Evolutionary conservation across 2,888 invertebrate species (phyloP), one percentile per base, ranked within the genome.

Genomic region (Dicyrtomina minuta): DNA sequence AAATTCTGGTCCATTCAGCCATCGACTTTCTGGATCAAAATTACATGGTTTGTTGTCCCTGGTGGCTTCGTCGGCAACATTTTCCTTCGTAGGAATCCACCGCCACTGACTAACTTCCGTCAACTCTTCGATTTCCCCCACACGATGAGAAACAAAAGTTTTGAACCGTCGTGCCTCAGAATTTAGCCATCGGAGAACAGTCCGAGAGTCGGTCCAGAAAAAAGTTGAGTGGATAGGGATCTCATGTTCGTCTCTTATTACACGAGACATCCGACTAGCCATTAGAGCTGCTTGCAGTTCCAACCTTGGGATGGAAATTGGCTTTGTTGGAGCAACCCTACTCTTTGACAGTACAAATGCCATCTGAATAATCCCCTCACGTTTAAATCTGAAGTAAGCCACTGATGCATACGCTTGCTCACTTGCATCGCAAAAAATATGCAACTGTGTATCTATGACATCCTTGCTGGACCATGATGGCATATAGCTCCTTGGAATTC

Each of bases 1-100:
- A 68, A 78, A 78, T 0, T 55, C 66, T 15, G 74, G 75, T 15
- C 77, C 77, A 12, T 1, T n/a, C 5, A 76, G 43, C 77, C 75
- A 78, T 22, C 75, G 53, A 22, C 61, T 56, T n/a, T 53, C 1
- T 1, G 46, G 0, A 2, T 22, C 51, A 17, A 71, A 22, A 0
- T 26, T 41, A 13, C 3, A n/a, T n/a, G n/a, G n/a, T n/a, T n/a
- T 20, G 8, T 26, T 55, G 43, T 69, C 61, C 17, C 71, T 22
- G 0, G 75, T 75, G 12, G 70, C 73, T 17, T 74, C n/a, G n/a
- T n/a, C 73, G 0, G 76, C 74, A 0, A 72, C 74, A 33, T 77
- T 77, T 2, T 66, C 24, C 39, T 58, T 27, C 0, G 75, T 70
- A 4, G 74, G 72, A n/a, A n/a, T n/a, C n/a, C 6, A 75, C 59